Evolutionary conservation across 2,888 invertebrate genomes (phyloP).

Genomic region (Idaea aversata): DNA sequence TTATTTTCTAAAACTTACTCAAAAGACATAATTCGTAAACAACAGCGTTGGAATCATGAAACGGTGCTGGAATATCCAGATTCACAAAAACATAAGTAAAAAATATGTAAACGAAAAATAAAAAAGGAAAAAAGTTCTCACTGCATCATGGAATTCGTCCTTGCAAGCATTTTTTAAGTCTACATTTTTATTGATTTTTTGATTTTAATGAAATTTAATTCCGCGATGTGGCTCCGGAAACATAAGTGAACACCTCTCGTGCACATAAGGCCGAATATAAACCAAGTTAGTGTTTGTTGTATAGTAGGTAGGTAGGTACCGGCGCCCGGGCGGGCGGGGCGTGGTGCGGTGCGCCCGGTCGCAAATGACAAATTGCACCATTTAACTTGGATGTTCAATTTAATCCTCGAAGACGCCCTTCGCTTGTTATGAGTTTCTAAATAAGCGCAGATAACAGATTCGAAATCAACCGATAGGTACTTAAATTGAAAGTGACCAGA

Average conservation of each 20-base stretch:
- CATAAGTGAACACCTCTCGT: neutral
- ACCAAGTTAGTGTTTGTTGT: neutral
- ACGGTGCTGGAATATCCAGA: no score
- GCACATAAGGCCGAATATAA: neutral
- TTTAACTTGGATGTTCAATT: neutral
- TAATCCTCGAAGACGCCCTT: neutral
- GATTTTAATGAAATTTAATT: neutral
- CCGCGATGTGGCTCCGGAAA: neutral
- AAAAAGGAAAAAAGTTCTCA: no score
- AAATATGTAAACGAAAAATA: no score
- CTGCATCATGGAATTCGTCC: no score
- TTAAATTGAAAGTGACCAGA: neutral
- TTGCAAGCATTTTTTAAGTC: no score
- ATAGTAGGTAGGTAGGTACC: neutral
- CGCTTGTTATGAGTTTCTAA: neutral
- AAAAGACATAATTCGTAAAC: no score
- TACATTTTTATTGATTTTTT: slow-evolving; percentile 6
- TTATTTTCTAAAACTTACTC: no score
- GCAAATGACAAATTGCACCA: neutral
- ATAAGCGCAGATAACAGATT: neutral
- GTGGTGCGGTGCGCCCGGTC: neutral
- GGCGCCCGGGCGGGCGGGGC: no score
- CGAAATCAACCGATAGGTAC: neutral
- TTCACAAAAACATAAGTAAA: no score
- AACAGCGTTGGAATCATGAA: no score